A percentile compares a stretch with the other conserved stretches of the same genome.
Conservation (phyloP, 2,797 vertebrate species). For the Smutsia gigantea region DNA sequence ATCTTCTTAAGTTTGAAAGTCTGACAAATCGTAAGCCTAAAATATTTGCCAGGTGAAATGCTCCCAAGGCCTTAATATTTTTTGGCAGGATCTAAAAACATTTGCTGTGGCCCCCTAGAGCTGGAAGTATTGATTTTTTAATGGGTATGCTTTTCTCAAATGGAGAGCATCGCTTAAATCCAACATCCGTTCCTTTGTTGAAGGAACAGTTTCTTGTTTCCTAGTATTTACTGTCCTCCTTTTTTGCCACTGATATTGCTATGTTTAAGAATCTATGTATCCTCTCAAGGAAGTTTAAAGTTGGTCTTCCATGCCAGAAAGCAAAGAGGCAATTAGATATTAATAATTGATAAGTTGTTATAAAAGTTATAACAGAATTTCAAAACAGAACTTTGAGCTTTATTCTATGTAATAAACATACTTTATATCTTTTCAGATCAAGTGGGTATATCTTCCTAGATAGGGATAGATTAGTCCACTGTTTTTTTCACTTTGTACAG, state of each 20-base stretch:
- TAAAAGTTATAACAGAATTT: not conserved
- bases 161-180: slow-evolving; percentile 73
- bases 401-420: not conserved
- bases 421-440: not conserved
- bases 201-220: slow-evolving; percentile 76
- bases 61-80: slow-evolving; percentile 62
- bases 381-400: not conserved
- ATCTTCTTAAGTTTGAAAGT: slow-evolving; percentile 72
- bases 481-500: not conserved
- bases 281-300: slow-evolving; percentile 58
- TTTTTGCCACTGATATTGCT: slow-evolving; percentile 58
- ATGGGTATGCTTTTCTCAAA: slow-evolving; percentile 77
- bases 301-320: slow-evolving; percentile 51
- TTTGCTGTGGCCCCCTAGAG: slow-evolving; percentile 73
- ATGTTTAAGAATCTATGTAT: slow-evolving; percentile 69
- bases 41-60: slow-evolving; percentile 77
- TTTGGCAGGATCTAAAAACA: slow-evolving; percentile 73
- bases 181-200: slow-evolving; percentile 65
- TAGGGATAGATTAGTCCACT: not conserved
- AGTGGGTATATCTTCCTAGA: not conserved
- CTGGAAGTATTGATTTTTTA: slow-evolving; percentile 80
- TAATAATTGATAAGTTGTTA: slow-evolving; percentile 58
- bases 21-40: slow-evolving; percentile 73
- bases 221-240: slow-evolving; percentile 72
- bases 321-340: slow-evolving; percentile 31